A percentile compares a stretch with the other conserved stretches of the same genome.
Conservation (phyloP, 2,888 invertebrate species). For the Linnaemya vulpina region DNA sequence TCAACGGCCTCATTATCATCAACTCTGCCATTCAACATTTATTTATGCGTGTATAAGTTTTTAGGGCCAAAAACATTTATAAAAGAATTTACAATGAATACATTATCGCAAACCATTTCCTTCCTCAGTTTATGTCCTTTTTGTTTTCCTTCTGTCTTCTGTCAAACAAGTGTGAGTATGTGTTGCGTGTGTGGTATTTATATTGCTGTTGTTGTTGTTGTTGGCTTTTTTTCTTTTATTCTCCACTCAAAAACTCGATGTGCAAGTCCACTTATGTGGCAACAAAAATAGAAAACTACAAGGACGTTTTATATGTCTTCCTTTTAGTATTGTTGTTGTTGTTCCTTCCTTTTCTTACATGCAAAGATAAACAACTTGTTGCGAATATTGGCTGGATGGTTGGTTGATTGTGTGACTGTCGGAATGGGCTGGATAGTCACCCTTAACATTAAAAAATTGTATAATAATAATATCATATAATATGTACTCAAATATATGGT, state of each 20-base stretch:
- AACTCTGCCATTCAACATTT: conserved; percentile 35
- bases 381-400: conserved; percentile 46
- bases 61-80: conserved; percentile 64
- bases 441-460: conserved; percentile 48
- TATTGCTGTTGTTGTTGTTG: conserved; percentile 25
- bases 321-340: neutral
- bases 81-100: conserved; percentile 68
- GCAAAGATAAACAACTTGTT: conserved; percentile 67
- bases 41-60: conserved; percentile 52
- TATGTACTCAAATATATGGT: neutral
- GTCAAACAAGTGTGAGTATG: conserved; percentile 16
- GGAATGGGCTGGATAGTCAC: conserved; percentile 43
- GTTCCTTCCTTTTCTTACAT: neutral
- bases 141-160: conserved; percentile 41
- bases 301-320: conserved; percentile 46
- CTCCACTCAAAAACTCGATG: conserved; percentile 2
- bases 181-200: conserved; percentile 17
- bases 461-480: conserved; percentile 43
- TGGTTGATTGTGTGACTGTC: neutral
- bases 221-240: conserved; percentile 30
- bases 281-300: conserved; percentile 53
- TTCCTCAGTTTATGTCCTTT: conserved; percentile 66
- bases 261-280: conserved; percentile 59
- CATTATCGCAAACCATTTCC: conserved; percentile 69
- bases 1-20: conserved; percentile 37